These are phyloP conservation scores for Platorchestia sp. DNA, from an alignment of 1,140 invertebrate genomes.

Conservation along the genomic window DNA sequence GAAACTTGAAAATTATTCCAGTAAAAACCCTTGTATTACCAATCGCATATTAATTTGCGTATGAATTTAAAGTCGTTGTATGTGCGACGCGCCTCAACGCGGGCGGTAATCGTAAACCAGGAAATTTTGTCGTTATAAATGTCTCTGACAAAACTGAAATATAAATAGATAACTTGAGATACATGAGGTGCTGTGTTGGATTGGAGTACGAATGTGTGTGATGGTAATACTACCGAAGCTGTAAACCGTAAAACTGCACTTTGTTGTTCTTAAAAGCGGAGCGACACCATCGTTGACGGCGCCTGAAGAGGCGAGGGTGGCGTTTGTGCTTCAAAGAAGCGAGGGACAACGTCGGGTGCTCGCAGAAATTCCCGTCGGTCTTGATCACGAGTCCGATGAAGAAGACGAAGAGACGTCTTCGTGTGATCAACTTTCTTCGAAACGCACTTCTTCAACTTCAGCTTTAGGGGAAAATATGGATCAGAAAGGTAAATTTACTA, in stretches of 20 bases:
- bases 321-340: not conserved
- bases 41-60: no score
- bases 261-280: not conserved
- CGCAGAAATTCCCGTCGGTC: not conserved
- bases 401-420: not conserved
- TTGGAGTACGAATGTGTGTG: not conserved
- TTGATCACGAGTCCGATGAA: not conserved
- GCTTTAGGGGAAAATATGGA: not conserved
- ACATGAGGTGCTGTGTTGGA: not conserved
- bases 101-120: no score
- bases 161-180: not conserved
- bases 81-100: no score
- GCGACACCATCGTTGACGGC: not conserved
- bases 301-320: not conserved
- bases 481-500: not conserved
- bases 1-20: no score
- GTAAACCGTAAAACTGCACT: not conserved
- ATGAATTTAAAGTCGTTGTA: no score
- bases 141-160: not conserved
- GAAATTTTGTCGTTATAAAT: no score
- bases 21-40: no score
- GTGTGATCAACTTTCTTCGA: not conserved
- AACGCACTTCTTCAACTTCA: not conserved
- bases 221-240: not conserved
- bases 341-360: constrained; percentile 28